These are phyloP conservation scores for Spatula clypeata DNA, from an alignment of 2,797 vertebrate genomes.

Conservation along the genomic window DNA sequence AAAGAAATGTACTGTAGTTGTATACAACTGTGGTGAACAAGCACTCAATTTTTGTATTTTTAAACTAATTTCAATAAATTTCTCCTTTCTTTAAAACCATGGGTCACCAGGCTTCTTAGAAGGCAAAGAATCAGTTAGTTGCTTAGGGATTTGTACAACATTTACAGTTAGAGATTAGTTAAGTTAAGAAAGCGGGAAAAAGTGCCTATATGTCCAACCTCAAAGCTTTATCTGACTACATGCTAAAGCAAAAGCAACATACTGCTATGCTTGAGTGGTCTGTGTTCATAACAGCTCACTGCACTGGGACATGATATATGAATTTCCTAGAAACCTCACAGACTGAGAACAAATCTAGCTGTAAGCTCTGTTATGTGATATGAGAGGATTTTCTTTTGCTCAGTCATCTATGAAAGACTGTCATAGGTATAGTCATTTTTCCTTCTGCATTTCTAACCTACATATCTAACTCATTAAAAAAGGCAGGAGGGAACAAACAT, in stretches of 20 bases:
- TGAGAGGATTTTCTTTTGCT: conserved; percentile 14
- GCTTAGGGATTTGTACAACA: not conserved
- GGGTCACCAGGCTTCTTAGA: not conserved
- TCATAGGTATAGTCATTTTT: not conserved
- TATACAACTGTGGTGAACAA: not conserved
- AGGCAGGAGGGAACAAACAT: not conserved
- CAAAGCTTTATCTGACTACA: not conserved
- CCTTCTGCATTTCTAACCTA: conserved; percentile 15
- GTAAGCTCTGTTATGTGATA: not conserved
- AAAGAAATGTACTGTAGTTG: not conserved
- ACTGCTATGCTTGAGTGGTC: not conserved
- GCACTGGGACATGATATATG: not conserved
- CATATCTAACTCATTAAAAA: not conserved
- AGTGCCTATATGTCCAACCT: not conserved
- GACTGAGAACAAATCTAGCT: conserved; percentile 25
- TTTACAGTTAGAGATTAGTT: not conserved
- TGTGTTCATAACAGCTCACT: not conserved
- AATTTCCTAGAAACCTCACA: conserved; percentile 16
- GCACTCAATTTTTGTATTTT: not conserved
- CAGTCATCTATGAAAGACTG: not conserved
- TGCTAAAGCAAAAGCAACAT: not conserved
- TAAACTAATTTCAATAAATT: not conserved
- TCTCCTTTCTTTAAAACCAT: not conserved
- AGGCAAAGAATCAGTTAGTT: not conserved
- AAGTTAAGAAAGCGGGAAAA: not conserved